A percentile compares a stretch with the other conserved stretches of the same genome.
Conservation (phyloP, 1,140 invertebrate species). For the Drosophila nasuta region DNA sequence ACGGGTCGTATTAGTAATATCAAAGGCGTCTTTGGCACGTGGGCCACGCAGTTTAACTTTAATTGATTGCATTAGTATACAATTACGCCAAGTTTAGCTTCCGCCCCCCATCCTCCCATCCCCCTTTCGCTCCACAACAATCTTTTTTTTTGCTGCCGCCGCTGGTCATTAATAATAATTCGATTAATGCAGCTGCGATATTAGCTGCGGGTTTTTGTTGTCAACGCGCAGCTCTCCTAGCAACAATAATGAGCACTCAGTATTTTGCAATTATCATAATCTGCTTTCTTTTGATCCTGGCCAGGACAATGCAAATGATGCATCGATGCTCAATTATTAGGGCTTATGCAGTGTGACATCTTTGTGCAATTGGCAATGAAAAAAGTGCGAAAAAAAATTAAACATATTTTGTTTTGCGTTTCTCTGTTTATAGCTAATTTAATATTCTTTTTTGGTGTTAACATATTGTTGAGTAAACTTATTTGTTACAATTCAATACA, state of each 20-base stretch:
- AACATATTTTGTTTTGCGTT: not conserved
- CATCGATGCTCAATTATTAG: conserved; percentile 9
- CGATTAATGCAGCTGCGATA: conserved; percentile 54
- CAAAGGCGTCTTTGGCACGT: conserved; percentile 49
- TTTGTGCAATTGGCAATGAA: not conserved
- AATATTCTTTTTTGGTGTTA: not conserved
- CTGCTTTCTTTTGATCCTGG: conserved; percentile 37
- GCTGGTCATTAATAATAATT: conserved; percentile 62
- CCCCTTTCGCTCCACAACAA: not conserved
- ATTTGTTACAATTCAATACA: no score
- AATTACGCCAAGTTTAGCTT: conserved; percentile 53
- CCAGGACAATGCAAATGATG: not conserved
- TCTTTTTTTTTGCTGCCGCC: conserved; percentile 11
- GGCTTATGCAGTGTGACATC: not conserved
- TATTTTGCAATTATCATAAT: conserved; percentile 66
- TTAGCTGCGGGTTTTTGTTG: conserved; percentile 35
- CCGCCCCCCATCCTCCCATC: not conserved
- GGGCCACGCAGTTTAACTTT: conserved; percentile 58
- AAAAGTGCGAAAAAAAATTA: not conserved
- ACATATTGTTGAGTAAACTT: no score
- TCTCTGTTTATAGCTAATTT: not conserved
- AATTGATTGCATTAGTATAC: conserved; percentile 78
- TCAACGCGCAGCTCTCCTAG: not conserved
- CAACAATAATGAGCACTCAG: conserved; percentile 24
- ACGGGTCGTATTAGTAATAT: conserved; percentile 40